Conservation (phyloP, 2,797 vertebrate genomes). For the Mallotus villosus region DNA sequence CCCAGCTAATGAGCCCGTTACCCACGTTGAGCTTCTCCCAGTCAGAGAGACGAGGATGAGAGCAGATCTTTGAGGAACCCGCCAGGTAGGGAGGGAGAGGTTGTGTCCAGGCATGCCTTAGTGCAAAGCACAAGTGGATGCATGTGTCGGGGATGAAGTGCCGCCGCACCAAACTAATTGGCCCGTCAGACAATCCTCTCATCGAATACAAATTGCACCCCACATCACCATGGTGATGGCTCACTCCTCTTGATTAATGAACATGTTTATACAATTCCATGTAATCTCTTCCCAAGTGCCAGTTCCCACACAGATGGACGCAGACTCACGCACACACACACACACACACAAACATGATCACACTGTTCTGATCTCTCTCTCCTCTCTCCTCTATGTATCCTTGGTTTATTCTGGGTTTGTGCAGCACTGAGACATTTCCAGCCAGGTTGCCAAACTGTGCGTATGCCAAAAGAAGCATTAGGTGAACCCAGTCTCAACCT, state of each 20-base stretch:
- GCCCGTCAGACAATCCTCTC: constrained; percentile 66
- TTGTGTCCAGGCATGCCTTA: too few relatives aligned
- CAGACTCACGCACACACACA: neutral
- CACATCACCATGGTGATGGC: constrained; percentile 44
- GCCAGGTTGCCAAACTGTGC: neutral
- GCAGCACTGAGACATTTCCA: neutral
- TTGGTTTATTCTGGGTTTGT: neutral
- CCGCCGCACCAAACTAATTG: constrained; percentile 68
- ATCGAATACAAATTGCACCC: constrained; percentile 60
- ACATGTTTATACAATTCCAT: constrained; percentile 34
- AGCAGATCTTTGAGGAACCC: too few relatives aligned
- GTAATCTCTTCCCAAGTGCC: constrained; percentile 17
- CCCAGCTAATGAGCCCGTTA: too few relatives aligned
- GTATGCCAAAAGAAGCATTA: constrained; percentile 7
- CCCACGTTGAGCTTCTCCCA: too few relatives aligned
- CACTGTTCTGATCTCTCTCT: neutral
- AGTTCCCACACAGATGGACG: neutral
- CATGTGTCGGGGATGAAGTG: constrained; percentile 57
- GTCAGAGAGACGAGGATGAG: too few relatives aligned
- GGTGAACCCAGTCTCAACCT: neutral
- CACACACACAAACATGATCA: neutral
- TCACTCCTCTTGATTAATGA: constrained; percentile 33
- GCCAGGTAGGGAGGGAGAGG: too few relatives aligned
- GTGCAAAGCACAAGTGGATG: too few relatives aligned
- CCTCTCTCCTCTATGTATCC: neutral